Conservation (phyloP, 2,113 vertebrate genomes). For the Mionectes macconnelli region DNA sequence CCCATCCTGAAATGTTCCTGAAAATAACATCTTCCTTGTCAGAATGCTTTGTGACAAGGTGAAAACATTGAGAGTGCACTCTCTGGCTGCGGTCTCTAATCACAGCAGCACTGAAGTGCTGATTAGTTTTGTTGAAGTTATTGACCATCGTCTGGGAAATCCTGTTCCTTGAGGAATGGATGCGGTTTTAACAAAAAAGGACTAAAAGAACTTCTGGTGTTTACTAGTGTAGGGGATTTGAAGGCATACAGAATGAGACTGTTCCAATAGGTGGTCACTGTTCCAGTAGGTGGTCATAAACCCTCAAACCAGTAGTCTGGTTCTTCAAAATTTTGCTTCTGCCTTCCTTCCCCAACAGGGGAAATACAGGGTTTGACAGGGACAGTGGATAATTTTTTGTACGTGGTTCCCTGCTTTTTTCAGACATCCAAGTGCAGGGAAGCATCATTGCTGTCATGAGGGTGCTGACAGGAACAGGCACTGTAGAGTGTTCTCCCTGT, state of each 20-base stretch:
- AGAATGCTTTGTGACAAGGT: background rate
- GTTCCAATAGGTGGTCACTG: background rate
- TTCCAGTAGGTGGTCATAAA: background rate
- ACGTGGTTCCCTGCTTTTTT: background rate
- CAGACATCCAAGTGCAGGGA: background rate
- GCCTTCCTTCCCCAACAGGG: background rate
- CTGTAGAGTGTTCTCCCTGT: background rate
- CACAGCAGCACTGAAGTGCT: background rate
- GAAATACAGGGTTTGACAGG: background rate
- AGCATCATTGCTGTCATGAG: rapidly evolving
- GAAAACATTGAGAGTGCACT: background rate
- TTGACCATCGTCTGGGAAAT: background rate
- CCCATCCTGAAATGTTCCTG: background rate
- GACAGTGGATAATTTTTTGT: background rate
- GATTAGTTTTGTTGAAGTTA: background rate
- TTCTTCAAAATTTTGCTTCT: background rate
- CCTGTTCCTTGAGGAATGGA: background rate
- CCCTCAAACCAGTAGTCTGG: background rate
- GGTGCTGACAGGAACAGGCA: background rate
- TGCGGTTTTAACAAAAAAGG: background rate
- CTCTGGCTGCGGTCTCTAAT: background rate
- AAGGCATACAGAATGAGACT: background rate
- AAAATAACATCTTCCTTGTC: background rate
- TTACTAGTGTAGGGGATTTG: background rate
- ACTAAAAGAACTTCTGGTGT: background rate